Percentiles rank a stretch among this genome's conserved stretches.
Evolutionary conservation across 2,113 vertebrate genomes (phyloP).

Genomic region (Thalassoma bifasciatum): DNA sequence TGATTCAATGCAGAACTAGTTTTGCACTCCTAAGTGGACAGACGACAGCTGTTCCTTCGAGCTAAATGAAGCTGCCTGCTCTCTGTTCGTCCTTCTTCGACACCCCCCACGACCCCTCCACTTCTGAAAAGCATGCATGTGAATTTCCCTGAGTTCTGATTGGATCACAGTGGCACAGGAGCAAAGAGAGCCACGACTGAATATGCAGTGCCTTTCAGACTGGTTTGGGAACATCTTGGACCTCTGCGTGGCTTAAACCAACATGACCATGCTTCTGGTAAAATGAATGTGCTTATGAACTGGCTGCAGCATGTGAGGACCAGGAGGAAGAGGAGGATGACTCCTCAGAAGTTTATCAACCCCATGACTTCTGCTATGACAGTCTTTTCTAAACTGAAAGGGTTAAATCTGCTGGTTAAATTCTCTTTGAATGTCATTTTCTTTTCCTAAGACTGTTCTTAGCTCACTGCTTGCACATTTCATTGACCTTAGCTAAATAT

Average conservation of each 20-base stretch:
- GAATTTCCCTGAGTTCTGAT: constrained; percentile 64
- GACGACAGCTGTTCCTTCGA: constrained; percentile 60
- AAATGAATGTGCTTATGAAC: constrained; percentile 37
- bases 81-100: constrained; percentile 21
- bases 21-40: constrained; percentile 78
- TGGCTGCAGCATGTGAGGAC: constrained; percentile 29
- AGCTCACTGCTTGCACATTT: constrained; percentile 76
- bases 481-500: constrained; percentile 37
- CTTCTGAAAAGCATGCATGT: constrained; percentile 66
- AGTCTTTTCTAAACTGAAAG: constrained; percentile 48
- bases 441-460: constrained; percentile 48
- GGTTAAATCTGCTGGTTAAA: constrained; percentile 56
- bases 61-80: constrained; percentile 71
- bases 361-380: constrained; percentile 52
- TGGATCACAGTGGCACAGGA: constrained; percentile 63
- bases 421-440: constrained; percentile 70
- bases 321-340: constrained; percentile 64
- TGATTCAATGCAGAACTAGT: constrained; percentile 81
- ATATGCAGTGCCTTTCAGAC: constrained; percentile 65
- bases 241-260: constrained; percentile 24
- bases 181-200: constrained; percentile 48
- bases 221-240: constrained; percentile 55
- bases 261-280: constrained; percentile 16
- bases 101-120: not conserved
- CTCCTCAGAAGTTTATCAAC: constrained; percentile 40